A percentile compares a stretch with the other conserved stretches of the same genome.
These are phyloP conservation scores for Daubentonia madagascariensis DNA, from an alignment of 2,113 vertebrate species.

Conservation along the genomic window DNA sequence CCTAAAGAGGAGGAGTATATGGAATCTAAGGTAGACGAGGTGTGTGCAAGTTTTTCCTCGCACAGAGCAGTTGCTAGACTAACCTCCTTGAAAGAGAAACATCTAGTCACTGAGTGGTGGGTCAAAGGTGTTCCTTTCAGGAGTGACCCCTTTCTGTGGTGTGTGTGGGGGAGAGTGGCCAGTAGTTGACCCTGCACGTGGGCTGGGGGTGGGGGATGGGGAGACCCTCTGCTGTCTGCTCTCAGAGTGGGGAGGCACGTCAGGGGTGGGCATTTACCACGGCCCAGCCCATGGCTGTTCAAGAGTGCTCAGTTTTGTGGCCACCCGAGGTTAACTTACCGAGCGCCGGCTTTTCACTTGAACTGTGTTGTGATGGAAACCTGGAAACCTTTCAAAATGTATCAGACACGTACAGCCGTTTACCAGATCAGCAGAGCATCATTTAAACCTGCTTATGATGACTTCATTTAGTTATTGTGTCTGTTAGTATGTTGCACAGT, in stretches of 20 bases:
- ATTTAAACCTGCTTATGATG: background rate
- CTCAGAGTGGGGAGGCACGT: background rate
- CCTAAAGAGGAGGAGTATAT: background rate
- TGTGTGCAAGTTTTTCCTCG: background rate
- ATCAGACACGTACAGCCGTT: background rate
- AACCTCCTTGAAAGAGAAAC: background rate
- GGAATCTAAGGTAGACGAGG: background rate
- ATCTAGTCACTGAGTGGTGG: background rate
- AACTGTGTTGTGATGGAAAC: background rate
- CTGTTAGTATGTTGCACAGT: background rate
- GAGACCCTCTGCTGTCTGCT: background rate
- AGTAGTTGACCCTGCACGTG: background rate
- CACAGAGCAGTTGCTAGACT: background rate
- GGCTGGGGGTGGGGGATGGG: background rate
- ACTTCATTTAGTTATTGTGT: background rate
- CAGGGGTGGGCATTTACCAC: background rate
- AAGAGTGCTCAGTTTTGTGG: background rate
- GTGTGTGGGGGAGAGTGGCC: background rate
- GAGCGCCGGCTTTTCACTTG: background rate
- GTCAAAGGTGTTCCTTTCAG: background rate
- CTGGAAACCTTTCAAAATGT: background rate
- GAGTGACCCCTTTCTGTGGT: background rate
- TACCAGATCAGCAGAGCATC: background rate
- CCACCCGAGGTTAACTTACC: background rate
- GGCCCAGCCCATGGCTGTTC: background rate